These are phyloP conservation scores for Buceros bicornis DNA, from an alignment of 2,797 vertebrate genomes.

Conservation along the genomic window DNA sequence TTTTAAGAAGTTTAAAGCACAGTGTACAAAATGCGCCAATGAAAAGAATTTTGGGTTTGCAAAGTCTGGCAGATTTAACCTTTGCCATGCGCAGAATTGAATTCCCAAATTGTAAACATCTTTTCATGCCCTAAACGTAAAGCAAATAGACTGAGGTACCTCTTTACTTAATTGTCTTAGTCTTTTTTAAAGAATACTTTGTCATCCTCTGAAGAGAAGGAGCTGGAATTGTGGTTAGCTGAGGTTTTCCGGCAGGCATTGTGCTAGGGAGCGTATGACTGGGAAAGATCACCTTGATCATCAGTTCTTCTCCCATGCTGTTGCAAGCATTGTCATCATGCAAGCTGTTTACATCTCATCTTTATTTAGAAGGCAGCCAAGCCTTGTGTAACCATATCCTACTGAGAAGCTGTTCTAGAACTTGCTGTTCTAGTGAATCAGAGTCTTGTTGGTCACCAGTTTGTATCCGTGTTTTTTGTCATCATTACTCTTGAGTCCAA, in stretches of 20 bases:
- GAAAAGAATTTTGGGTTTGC: neutral
- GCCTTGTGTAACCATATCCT: neutral
- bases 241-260: neutral
- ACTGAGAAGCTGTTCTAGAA: slow-evolving; percentile 15
- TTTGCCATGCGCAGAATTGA: neutral
- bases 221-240: neutral
- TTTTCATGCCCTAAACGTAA: neutral
- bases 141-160: neutral
- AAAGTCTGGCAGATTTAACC: neutral
- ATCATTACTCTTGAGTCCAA: neutral
- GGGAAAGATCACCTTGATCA: neutral
- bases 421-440: neutral
- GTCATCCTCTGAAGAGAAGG: neutral
- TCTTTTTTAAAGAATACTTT: neutral
- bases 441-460: neutral
- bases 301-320: neutral
- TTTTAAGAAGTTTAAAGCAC: neutral
- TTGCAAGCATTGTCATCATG: neutral
- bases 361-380: neutral
- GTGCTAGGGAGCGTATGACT: neutral
- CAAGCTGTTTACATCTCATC: neutral
- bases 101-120: neutral
- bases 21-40: neutral
- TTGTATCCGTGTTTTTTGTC: neutral
- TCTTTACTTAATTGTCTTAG: neutral